Evolutionary conservation across 2,113 vertebrate species (phyloP), one percentile per base, ranked within the genome.

Genomic region (Anser cygnoides): DNA sequence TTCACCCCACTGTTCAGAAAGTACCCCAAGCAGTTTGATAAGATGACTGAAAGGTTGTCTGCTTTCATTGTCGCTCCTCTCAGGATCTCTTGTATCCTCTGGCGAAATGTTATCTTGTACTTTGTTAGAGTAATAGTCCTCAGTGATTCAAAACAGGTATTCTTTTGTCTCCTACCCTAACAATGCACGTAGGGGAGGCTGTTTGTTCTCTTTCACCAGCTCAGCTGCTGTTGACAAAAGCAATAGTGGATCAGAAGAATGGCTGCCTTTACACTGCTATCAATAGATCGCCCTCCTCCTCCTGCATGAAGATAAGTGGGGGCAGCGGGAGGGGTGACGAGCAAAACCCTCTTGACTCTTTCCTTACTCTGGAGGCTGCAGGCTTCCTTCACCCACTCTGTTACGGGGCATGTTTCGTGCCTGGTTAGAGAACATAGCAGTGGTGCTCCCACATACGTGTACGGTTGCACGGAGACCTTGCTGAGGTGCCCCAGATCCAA

Each of bases 121-220:
- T 97, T 96, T 94, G 92, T 96, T 96, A 59, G 37, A 91, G 85
- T 94, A 97, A 95, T 94, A 95, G 93, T 92, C 80, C 81, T 97
- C 92, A 89, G 93, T 78, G 93, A 95, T 97, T 96, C 96, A 84
- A 94, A 97, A 78, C 91, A 95, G 93, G 91, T 97, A 94, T 92
- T 90, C 87, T 92, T 97, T 97, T 97, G 95, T 97, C 93, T 96
- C 90, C 59, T 86, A 55, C 71, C 58, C n/a, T 81, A 92, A 92
- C 92, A 95, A 91, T 91, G 78, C 81, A 10, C 3, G 35, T 59
- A 89, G 67, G 83, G 88, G 84, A 93, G 93, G 78, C 61, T 19
- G 29, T 93, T 94, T 95, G 89, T 94, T 94, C 95, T 95, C 91
- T 97, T 93, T 95, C 92, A 88, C 52, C 79, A 61, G 89, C 75